Base-by-base conservation (phyloP, 2,797 vertebrate genomes). In the Pipistrellus pygmaeus region DNA sequence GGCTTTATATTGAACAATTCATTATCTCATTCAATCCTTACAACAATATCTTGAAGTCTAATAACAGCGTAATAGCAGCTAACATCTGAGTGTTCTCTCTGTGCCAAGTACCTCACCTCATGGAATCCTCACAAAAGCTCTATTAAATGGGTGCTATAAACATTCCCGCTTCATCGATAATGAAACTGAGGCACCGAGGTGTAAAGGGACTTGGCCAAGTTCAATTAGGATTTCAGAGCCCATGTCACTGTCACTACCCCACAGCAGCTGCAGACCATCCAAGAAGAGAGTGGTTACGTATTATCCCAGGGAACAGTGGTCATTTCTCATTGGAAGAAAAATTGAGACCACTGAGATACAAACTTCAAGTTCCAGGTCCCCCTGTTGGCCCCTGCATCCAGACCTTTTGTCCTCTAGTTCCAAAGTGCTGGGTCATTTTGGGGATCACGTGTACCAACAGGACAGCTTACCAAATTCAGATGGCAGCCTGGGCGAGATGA, bases 401-500 rank as follows among this genome's bases (percentile, higher is more conserved):
- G 46, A 46, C 46, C 46, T 46, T 12, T 11, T 46, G 46, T 46
- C 12, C 46, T 46, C 12, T 46, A 46, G 46, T 46, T 46, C 46
- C 46, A 57, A 38, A 27, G 6, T 5, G 41, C 27, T 9, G 13
- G 32, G 35, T 23, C 8, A 2, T 44, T 71, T 51, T 7, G 8
- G 23, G 30, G 15, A 6, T 11, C 53, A 17, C 44, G 51, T 53
- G 18, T 14, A 53, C 51, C 62, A 12, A 5, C 13, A 2, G 64
- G 62, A 76, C 25, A 0, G 95, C 99, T 98, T 98, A 99, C 99
- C 99, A 0, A 99, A 99, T 62, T 99, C 99, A 0, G 99, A 98
- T 94, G 99, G 99, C 83, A 98, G 99, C 97, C 99, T 99, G 0
- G 99, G 99, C 95, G 99, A 99, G 93, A 99, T 98, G 96, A 99